A percentile compares a stretch with the other conserved stretches of the same genome.
phyloP scores from a whole-genome alignment of 2,797 vertebrate genomes.

The Neopelma chrysocephalum region DNA sequence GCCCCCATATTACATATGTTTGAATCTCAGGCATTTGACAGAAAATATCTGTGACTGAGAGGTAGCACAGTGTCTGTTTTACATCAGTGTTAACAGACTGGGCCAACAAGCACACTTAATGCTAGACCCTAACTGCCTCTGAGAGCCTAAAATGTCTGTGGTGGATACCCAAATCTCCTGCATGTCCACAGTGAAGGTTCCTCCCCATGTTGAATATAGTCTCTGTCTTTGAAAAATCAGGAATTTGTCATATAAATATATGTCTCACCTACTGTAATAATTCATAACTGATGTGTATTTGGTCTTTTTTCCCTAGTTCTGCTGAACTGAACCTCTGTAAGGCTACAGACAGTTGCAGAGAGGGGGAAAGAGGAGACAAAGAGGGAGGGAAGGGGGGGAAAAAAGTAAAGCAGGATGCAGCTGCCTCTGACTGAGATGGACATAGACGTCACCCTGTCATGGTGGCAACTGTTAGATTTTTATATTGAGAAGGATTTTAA shows the following conservation, averaged over 20 bases:
- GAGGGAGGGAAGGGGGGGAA: no score
- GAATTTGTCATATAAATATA: not conserved
- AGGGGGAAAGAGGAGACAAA: not conserved
- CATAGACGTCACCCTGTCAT: not conserved
- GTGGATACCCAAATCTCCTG: not conserved
- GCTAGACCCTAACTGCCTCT: not conserved
- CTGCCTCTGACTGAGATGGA: not conserved
- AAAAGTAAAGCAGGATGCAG: not conserved
- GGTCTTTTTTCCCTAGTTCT: not conserved
- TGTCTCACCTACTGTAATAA: not conserved
- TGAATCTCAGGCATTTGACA: not conserved
- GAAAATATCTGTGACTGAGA: not conserved
- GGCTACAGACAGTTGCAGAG: not conserved
- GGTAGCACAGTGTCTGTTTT: not conserved
- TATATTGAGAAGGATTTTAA: not conserved
- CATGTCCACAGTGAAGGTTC: not conserved
- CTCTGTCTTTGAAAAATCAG: not conserved
- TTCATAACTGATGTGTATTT: not conserved
- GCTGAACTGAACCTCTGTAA: not conserved
- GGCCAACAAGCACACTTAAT: not conserved
- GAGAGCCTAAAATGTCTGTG: not conserved
- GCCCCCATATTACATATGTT: not conserved
- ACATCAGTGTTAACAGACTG: not conserved
- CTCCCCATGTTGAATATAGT: not conserved
- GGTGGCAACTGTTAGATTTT: conserved; percentile 12